These are phyloP conservation scores for Epinephelus coioides DNA, from an alignment of 2,797 vertebrate species.

Conservation along the genomic window DNA sequence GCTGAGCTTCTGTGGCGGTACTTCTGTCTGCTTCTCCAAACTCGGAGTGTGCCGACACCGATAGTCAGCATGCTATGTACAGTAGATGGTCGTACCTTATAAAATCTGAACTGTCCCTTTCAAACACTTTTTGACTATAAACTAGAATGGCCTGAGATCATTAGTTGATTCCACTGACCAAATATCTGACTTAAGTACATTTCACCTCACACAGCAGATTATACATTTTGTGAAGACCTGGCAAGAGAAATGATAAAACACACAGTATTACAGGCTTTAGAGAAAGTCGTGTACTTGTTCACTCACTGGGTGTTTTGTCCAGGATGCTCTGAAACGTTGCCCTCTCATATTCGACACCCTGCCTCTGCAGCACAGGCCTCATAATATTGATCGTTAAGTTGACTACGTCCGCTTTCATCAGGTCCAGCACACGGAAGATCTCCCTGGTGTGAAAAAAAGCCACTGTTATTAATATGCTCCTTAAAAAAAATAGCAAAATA, in stretches of 20 bases:
- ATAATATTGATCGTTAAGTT: slow-evolving; percentile 78
- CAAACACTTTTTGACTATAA: neutral
- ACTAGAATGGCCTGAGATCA: neutral
- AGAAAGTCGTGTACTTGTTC: neutral
- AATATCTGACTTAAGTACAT: too few species aligned
- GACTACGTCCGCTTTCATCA: slow-evolving; percentile 84
- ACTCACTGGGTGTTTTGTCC: slow-evolving; percentile 85
- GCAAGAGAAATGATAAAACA: neutral
- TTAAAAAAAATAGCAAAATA: neutral
- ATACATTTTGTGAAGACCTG: neutral
- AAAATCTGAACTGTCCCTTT: neutral
- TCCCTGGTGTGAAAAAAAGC: slow-evolving; percentile 72
- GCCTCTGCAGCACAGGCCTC: slow-evolving; percentile 78
- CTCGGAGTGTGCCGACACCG: too few species aligned
- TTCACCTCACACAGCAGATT: neutral
- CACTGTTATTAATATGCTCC: neutral
- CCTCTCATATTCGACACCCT: slow-evolving; percentile 84
- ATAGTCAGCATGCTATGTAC: too few species aligned
- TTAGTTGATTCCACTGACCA: neutral
- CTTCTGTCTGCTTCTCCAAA: too few species aligned
- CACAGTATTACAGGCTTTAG: neutral
- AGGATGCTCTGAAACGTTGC: slow-evolving; percentile 83
- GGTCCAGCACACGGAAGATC: slow-evolving; percentile 86
- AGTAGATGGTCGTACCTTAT: too few species aligned
- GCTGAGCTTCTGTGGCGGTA: too few species aligned